These are phyloP conservation scores for Bradynema listronoti DNA, from an alignment of 1,140 invertebrate genomes.

Conservation along the genomic window DNA sequence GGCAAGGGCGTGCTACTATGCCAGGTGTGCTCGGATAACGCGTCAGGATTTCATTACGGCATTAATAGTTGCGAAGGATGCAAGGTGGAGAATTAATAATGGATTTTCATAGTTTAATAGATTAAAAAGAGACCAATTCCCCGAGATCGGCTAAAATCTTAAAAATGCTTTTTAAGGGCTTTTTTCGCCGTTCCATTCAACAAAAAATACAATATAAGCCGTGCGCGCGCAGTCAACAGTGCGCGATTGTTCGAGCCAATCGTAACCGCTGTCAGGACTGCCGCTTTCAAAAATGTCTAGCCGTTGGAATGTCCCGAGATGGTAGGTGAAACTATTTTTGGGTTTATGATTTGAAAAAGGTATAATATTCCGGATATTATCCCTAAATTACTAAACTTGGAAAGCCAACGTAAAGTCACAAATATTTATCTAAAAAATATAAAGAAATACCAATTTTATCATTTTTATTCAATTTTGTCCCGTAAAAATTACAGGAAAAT, in stretches of 20 bases:
- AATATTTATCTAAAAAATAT: no score
- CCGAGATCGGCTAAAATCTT: background rate
- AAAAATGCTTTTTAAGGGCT: constrained; percentile 60
- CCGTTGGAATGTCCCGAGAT: constrained; percentile 94
- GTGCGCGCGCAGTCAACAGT: constrained; percentile 94
- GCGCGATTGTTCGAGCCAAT: constrained; percentile 88
- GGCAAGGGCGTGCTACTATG: constrained; percentile 67
- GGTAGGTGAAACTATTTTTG: no score
- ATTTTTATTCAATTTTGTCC: no score
- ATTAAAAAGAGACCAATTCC: background rate
- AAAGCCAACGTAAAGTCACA: no score
- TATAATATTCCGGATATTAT: background rate
- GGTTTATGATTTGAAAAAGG: no score
- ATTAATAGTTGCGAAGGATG: constrained; percentile 98
- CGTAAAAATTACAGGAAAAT: no score
- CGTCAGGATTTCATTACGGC: constrained; percentile 97
- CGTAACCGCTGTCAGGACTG: constrained; percentile 94
- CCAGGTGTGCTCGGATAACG: constrained; percentile 97
- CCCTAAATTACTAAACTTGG: no score
- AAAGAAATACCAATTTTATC: no score
- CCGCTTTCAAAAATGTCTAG: constrained; percentile 92
- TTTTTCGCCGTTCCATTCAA: constrained; percentile 77
- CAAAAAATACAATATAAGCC: constrained; percentile 95
- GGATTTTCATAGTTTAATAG: background rate
- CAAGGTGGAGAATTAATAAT: constrained; percentile 69